Conservation (phyloP, 1,140 invertebrate genomes). For the Eumaeus atala region DNA sequence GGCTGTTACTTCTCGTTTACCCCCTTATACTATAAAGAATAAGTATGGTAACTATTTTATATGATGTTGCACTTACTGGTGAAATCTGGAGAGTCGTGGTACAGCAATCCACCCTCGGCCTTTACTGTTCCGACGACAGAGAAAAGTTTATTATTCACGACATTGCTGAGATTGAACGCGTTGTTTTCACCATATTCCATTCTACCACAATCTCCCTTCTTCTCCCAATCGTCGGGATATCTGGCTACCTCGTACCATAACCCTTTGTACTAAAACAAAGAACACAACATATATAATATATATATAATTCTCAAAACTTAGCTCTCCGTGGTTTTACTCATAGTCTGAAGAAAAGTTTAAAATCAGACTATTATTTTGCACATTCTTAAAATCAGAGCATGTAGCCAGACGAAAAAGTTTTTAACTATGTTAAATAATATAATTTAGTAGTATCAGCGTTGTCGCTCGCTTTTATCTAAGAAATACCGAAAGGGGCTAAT, state of each 20-base stretch:
- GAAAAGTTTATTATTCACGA: not conserved
- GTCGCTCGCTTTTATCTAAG: too few relatives aligned
- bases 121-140: not conserved
- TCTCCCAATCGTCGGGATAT: conserved; percentile 35
- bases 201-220: not conserved
- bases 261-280: conserved; percentile 40
- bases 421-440: too few relatives aligned
- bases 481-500: too few relatives aligned
- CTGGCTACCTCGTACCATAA: conserved; percentile 42
- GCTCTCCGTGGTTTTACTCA: not conserved
- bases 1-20: too few relatives aligned
- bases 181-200: not conserved
- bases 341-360: not conserved
- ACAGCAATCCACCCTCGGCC: not conserved
- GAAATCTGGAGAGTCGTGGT: not conserved
- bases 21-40: too few relatives aligned
- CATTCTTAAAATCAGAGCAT: too few relatives aligned
- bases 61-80: conserved; percentile 1
- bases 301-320: too few relatives aligned
- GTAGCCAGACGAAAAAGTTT: too few relatives aligned
- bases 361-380: too few relatives aligned
- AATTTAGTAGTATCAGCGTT: too few relatives aligned
- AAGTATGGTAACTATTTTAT: too few relatives aligned
- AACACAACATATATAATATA: too few relatives aligned
- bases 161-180: not conserved